phyloP scores from a whole-genome alignment of 2,888 invertebrate genomes.

The Drosophila gaucha region DNA sequence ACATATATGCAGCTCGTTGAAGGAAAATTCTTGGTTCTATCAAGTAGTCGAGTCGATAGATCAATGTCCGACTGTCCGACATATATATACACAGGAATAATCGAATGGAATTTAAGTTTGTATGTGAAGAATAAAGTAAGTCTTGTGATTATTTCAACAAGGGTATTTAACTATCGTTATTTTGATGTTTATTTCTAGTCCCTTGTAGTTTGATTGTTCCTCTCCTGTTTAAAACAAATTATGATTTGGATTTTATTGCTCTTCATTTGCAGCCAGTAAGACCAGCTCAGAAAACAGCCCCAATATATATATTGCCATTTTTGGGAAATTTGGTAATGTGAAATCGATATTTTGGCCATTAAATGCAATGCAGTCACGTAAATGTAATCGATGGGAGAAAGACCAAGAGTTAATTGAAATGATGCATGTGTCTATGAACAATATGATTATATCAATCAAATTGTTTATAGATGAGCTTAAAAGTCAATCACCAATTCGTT shows the following conservation, averaged over 20 bases:
- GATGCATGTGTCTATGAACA: background rate
- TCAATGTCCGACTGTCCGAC: too few relatives aligned
- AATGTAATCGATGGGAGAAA: slow-evolving; percentile 22
- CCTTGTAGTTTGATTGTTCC: background rate
- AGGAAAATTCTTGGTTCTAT: background rate
- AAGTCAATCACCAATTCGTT: background rate
- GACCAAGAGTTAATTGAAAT: background rate
- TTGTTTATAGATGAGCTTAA: background rate
- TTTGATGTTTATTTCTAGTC: background rate
- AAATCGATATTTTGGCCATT: slow-evolving; percentile 67
- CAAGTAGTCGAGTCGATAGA: too few relatives aligned
- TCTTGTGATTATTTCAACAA: too few relatives aligned
- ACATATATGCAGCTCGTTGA: too few relatives aligned
- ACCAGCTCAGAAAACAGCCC: slow-evolving; percentile 17
- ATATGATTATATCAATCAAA: slow-evolving; percentile 3
- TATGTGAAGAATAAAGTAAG: too few relatives aligned
- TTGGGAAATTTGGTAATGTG: slow-evolving; percentile 33
- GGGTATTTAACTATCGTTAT: background rate
- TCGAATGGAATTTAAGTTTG: too few relatives aligned
- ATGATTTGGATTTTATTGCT: slow-evolving; percentile 43
- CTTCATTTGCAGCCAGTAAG: slow-evolving; percentile 18
- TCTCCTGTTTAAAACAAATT: slow-evolving; percentile 4
- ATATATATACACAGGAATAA: too few relatives aligned
- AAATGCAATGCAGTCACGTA: slow-evolving; percentile 45
- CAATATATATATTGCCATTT: background rate